Conservation (phyloP, 2,888 invertebrate species). For the Rambutsinella grinnellia region DNA sequence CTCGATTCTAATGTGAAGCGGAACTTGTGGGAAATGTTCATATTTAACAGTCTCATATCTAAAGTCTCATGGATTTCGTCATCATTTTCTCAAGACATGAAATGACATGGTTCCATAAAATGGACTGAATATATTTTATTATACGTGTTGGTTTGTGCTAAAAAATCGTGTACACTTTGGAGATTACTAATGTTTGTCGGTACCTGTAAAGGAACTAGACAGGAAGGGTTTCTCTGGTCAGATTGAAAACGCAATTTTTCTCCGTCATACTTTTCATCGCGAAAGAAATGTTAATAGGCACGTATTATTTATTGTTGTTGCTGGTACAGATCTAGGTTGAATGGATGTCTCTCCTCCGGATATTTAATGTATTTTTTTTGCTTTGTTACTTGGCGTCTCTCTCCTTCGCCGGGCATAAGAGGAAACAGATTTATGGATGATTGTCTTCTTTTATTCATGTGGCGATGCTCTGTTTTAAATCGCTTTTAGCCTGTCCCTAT, state of each 20-base stretch:
- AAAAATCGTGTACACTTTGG: background rate
- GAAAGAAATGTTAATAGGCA: slow-evolving; percentile 19
- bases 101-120: background rate
- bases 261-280: too few species aligned
- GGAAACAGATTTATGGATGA: slow-evolving; percentile 53
- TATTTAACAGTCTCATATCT: slow-evolving; percentile 3
- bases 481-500: slow-evolving; percentile 9
- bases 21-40: slow-evolving; percentile 49
- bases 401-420: background rate
- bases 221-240: background rate
- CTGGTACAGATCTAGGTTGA: slow-evolving; percentile 17
- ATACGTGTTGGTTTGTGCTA: background rate
- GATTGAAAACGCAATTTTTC: slow-evolving; percentile 11
- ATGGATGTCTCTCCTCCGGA: slow-evolving; percentile 49
- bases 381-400: background rate
- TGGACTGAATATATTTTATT: slow-evolving; percentile 7
- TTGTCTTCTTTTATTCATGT: slow-evolving; percentile 26
- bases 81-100: slow-evolving; percentile 4
- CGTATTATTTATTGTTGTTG: background rate
- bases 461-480: background rate
- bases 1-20: slow-evolving; percentile 35
- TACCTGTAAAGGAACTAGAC: background rate
- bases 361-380: slow-evolving; percentile 36
- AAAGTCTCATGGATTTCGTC: slow-evolving; percentile 44
- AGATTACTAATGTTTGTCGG: background rate